Evolutionary conservation across 2,888 invertebrate species (phyloP).

Genomic region (Orchesellides sinensis): DNA sequence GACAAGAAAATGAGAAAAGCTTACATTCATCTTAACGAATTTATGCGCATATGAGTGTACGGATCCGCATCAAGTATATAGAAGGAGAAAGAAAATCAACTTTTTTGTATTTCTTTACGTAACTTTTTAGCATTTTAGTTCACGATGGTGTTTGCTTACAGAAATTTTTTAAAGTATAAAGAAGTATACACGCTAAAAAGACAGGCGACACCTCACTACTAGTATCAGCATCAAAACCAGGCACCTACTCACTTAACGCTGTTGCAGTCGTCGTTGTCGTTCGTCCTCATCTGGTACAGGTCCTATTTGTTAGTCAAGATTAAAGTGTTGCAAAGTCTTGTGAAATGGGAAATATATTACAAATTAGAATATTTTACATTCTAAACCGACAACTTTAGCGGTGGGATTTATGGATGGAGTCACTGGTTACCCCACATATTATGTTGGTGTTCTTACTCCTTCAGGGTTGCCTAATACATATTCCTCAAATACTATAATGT

Average conservation of each 20-base stretch:
- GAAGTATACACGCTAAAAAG: no score
- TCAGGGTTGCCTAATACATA: not conserved
- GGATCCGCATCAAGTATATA: not conserved
- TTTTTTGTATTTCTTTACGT: no score
- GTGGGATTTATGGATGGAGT: conserved; percentile 44
- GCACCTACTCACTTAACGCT: not conserved
- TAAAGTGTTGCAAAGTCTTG: conserved; percentile 45
- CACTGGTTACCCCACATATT: conserved; percentile 24
- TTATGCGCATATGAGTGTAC: no score
- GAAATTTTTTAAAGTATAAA: no score
- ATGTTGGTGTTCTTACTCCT: no score
- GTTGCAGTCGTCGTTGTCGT: conserved; percentile 29
- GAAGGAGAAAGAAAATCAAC: conserved; percentile 2
- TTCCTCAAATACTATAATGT: not conserved
- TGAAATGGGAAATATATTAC: conserved; percentile 54
- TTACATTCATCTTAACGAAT: no score
- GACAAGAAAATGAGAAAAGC: no score
- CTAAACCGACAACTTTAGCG: conserved; percentile 42
- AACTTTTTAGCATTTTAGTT: not conserved
- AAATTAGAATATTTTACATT: conserved; percentile 53
- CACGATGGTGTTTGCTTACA: not conserved
- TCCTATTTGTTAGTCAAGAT: conserved; percentile 44
- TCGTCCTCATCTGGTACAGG: conserved; percentile 36
- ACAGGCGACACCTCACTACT: conserved; percentile 20
- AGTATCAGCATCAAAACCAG: not conserved